Evolutionary conservation across 1,140 invertebrate species (phyloP), one percentile per base, ranked within the genome.

Genomic region (Varroa destructor): DNA sequence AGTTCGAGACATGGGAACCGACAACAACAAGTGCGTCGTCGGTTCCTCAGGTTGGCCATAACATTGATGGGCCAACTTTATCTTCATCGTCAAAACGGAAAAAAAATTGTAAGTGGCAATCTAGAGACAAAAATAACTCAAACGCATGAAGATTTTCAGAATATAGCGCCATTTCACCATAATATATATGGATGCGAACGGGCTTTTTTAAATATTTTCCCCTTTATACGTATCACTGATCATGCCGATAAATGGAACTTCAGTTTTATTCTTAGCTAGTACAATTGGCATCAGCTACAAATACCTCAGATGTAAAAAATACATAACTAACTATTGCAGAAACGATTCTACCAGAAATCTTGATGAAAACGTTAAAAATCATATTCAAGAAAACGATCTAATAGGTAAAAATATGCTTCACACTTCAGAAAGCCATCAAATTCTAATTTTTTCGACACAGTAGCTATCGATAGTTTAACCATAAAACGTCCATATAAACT

Each of bases 51-150:
- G 12, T 37, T 58, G 25, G 10, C 46, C 61, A 37, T 37, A 67
- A 2, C 8, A 36, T 37, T 2, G 61, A 37, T 51, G 46, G 46
- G 46, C 46, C 46, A 51, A 51, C 46, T 51, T 25, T 25, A 25
- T 51, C 46, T 5, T 51, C 46, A 67, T 67, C 61, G 14, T n/a
- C 61, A 8, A 67, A 67, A 37, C 61, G 61, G 37, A 67, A 67
- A 40, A 67, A 67, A 8, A 40, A 67, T 8, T 40, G 61, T 67
- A 14, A 14, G 61, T 67, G 10, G 14, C 2, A 14, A 14, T 1
- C 40, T 5, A 37, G 46, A 14, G 12, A 2, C 2, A 0, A 5
- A 5, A 43, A 12, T 8, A 14, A 14, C 46, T 58, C 57, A 37
- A 58, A 40, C 36, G 57, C 57, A 56, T 12, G 10, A 56, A 12